phyloP scores from a whole-genome alignment of 2,797 vertebrate genomes.

The Bothrops alternatus region DNA sequence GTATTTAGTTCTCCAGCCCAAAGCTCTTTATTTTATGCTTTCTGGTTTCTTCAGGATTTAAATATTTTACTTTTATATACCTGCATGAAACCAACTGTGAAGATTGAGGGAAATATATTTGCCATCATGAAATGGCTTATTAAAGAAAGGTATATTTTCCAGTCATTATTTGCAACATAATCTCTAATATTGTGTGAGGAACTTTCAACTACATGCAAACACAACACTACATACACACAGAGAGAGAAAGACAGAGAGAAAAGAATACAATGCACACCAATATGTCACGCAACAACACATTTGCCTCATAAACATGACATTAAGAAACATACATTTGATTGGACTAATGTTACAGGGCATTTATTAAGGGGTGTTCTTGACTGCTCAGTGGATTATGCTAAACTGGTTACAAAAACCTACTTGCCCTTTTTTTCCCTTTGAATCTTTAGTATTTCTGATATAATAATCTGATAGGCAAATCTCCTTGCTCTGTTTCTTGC shows the following conservation, averaged over 20 bases:
- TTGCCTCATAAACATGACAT: constrained; percentile 14
- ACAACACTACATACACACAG: not conserved
- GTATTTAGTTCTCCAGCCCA: constrained; percentile 53
- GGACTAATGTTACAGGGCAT: constrained; percentile 43
- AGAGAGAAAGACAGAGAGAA: not conserved
- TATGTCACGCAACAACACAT: constrained; percentile 48
- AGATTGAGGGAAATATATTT: constrained; percentile 57
- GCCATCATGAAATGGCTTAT: constrained; percentile 53
- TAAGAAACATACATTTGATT: constrained; percentile 55
- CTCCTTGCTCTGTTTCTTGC: constrained; percentile 68
- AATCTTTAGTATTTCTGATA: constrained; percentile 63
- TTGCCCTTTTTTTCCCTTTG: constrained; percentile 53
- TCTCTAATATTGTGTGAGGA: not conserved
- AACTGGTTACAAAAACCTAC: constrained; percentile 58
- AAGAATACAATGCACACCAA: constrained; percentile 44
- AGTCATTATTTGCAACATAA: constrained; percentile 57
- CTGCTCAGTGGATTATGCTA: constrained; percentile 57
- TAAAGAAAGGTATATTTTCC: constrained; percentile 43
- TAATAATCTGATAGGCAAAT: constrained; percentile 64
- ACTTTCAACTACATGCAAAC: not conserved
- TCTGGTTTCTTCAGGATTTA: constrained; percentile 54
- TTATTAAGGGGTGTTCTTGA: constrained; percentile 52
- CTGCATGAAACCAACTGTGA: constrained; percentile 57
- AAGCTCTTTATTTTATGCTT: constrained; percentile 59
- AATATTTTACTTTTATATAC: constrained; percentile 47